Evolutionary conservation across 2,797 vertebrate species (phyloP).

Genomic region (Moxostoma hubbsi): DNA sequence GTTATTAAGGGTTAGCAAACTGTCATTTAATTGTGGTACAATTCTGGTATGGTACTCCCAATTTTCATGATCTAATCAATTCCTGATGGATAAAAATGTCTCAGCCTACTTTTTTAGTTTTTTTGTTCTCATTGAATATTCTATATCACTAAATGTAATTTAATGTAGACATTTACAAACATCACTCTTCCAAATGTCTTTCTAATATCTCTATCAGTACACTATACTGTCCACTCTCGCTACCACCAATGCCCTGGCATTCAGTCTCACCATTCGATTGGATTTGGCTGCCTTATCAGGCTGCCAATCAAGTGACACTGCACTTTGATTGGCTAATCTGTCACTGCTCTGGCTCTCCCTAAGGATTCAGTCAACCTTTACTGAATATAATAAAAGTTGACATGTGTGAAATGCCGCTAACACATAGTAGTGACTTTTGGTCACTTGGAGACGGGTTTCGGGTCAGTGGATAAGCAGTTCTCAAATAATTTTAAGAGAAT

Average conservation of each 20-base stretch:
- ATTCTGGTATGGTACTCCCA: too few relatives aligned
- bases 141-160: too few relatives aligned
- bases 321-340: constrained; percentile 12
- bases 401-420: constrained; percentile 51
- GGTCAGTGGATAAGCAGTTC: constrained; percentile 19
- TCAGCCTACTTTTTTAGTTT: too few relatives aligned
- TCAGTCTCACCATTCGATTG: background rate
- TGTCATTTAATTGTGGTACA: too few relatives aligned
- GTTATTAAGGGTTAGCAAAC: too few relatives aligned
- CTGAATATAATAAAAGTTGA: constrained; percentile 42
- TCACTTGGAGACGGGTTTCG: constrained; percentile 33
- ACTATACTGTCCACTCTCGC: background rate
- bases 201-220: background rate
- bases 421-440: constrained; percentile 32
- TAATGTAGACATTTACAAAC: too few relatives aligned
- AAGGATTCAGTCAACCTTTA: constrained; percentile 30
- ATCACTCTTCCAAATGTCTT: too few relatives aligned
- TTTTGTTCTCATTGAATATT: too few relatives aligned
- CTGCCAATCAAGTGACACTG: background rate
- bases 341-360: background rate
- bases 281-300: background rate
- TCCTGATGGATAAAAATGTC: too few relatives aligned
- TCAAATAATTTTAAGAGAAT: constrained; percentile 25
- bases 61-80: too few relatives aligned
- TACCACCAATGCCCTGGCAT: background rate